These are phyloP conservation scores for Tanytarsus gracilentus DNA, from an alignment of 2,888 invertebrate genomes.

Conservation along the genomic window DNA sequence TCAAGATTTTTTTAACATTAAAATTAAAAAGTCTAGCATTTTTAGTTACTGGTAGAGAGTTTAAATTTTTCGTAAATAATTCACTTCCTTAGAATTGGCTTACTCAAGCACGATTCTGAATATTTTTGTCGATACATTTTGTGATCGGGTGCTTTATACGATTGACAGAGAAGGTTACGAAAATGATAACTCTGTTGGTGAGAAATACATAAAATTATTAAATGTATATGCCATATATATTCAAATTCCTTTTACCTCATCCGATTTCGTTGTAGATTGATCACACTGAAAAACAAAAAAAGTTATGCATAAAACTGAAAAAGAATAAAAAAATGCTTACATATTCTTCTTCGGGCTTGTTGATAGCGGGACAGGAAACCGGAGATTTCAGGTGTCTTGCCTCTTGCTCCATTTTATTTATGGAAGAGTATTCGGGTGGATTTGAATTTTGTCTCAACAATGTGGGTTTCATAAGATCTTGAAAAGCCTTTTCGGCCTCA, in stretches of 20 bases:
- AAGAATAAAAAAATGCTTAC: constrained; percentile 12
- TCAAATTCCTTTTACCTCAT: too few species aligned
- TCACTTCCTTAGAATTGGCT: constrained; percentile 19
- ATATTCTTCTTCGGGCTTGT: constrained; percentile 9
- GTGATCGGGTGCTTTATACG: constrained; percentile 25
- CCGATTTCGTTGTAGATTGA: constrained; percentile 9
- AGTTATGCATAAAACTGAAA: neutral
- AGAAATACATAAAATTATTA: too few species aligned
- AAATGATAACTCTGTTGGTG: constrained; percentile 23
- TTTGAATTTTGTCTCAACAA: neutral
- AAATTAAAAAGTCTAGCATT: too few species aligned
- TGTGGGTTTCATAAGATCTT: neutral
- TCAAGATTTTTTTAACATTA: too few species aligned
- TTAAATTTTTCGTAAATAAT: too few species aligned
- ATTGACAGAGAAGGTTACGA: constrained; percentile 9
- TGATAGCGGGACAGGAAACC: too few species aligned
- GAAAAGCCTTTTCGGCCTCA: too few species aligned
- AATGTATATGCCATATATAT: too few species aligned
- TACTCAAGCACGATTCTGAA: constrained; percentile 16
- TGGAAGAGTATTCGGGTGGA: constrained; percentile 25
- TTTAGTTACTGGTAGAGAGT: too few species aligned
- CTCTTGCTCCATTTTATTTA: too few species aligned
- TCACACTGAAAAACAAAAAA: constrained; percentile 9
- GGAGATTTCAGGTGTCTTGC: too few species aligned
- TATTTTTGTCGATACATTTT: constrained; percentile 20